Base-by-base conservation (phyloP, 1,140 invertebrate species). In the Drosophila orena region DNA sequence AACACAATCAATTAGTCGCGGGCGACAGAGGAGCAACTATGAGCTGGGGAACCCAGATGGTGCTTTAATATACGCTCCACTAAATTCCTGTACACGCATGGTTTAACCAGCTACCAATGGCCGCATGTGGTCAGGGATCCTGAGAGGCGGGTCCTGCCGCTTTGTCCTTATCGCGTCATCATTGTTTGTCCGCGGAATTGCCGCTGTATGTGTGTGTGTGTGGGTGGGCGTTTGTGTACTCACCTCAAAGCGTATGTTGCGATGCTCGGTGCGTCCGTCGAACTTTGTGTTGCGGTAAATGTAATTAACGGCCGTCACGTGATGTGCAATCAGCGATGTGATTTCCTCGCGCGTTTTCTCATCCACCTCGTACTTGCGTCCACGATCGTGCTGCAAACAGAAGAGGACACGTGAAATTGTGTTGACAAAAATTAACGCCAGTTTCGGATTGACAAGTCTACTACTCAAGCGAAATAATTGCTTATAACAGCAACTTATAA, bases 171-270 rank as follows among this genome's bases (percentile, higher is more conserved):
- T 44, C 73, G 27, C 73, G 56, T 61, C 66, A 54, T 56, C 55
- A 60, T 56, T 77, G 72, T 69, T 69, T 77, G 49, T 35, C 52
- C 62, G 38, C 27, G 37, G 52, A 17, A 42, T 44, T 27, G 14
- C 49, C 49, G n/a, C 46, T 37, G 12, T 24, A 68, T 38, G 8
- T 34, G 68, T 14, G 35, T 30, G 27, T 17, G 52, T 38, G 46
- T 15, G 11, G 15, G 3, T 24, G 47, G 30, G 17, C 43, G 54
- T 50, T 15, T 47, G 61, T 64, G 58, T 58, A 90, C 91, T 98
- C 59, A 99, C 98, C 94, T 99, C 98, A 95, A 99, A 99, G 93
- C 98, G 97, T 79, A 99, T 98, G 83, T 99, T 98, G 57, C 96
- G 95, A 93, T 99, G 97, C 83, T 97, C 96, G 62, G 95, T 94